Base-by-base conservation (phyloP, 2,888 invertebrate species). In the Anticlea derivata region DNA sequence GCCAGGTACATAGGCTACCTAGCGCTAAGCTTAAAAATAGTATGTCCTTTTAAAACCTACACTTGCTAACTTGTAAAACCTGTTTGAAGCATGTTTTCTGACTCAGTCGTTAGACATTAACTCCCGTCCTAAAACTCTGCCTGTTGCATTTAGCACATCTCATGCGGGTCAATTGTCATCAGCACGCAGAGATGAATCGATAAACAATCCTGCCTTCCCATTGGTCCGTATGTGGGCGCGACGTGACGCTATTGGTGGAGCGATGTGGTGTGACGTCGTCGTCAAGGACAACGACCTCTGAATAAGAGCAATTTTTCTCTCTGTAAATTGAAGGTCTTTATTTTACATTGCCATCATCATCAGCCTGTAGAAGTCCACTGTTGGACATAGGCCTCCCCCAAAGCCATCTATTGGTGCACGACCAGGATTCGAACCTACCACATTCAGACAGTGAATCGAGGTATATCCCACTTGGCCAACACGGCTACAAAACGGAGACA, bases 221-320 rank as follows among this genome's bases (percentile, higher is more conserved):
- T 86, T 84, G 83, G 86, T 53, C 52, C 65, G 47, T 55, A 55
- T 40, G 61, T 69, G 73, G 79, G 79, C 77, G 75, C 78, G 80
- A 73, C 63, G 60, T 52, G 52, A 40, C 58, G 58, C 66, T 43
- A 82, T 84, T 86, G 81, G 84, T 47, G 43, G 58, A 10, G 33
- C 34, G 53, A 59, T 41, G 63, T 78, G 73, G 76, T 67, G 61
- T 75, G 78, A 76, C 75, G 75, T 72, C 74, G 76, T 76, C 74
- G 75, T 71, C 74, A 80, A 80, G 83, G 82, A 63, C 75, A 76
- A 74, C 66, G 82, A 81, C 80, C 85, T 80, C 62, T 76, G 64
- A 71, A 82, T 78, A 75, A 78, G 69, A 65, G 70, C 73, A 79
- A 79, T 83, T 83, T 84, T 81, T 81, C 80, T 79, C 58, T 39